phyloP scores from a whole-genome alignment of 1,140 invertebrate species.

The Cyrtorhinus lividipennis region DNA sequence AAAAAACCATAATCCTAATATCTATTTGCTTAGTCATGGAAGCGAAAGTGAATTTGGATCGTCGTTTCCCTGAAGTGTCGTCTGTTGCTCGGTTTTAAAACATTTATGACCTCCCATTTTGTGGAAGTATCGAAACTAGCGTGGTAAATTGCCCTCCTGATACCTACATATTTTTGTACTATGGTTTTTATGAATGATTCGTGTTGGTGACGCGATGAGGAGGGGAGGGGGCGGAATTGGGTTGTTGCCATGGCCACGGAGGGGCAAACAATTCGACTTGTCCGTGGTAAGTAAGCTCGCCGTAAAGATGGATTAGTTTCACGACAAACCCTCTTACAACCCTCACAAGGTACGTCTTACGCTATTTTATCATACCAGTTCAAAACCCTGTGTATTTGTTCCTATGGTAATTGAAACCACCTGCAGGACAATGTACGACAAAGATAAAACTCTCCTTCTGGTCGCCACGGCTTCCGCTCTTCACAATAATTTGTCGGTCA shows the following conservation, averaged over 20 bases:
- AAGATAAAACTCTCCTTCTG: conserved; percentile 21
- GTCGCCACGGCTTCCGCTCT: conserved; percentile 25
- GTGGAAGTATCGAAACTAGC: too few species aligned
- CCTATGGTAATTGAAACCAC: background rate
- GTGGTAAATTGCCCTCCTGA: too few species aligned
- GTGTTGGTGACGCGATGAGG: too few species aligned
- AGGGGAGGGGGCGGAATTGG: conserved; percentile 3
- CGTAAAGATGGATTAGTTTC: background rate
- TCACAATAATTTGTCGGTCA: conserved; percentile 24
- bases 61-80: too few species aligned
- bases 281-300: conserved; percentile 1
- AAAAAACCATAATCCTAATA: too few species aligned
- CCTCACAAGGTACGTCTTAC: background rate
- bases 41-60: too few species aligned
- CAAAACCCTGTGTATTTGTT: too few species aligned
- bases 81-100: too few species aligned
- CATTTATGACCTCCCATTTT: too few species aligned
- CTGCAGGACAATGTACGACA: conserved; percentile 21
- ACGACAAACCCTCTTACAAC: background rate
- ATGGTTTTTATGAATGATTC: too few species aligned
- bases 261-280: conserved; percentile 9
- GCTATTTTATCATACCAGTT: background rate
- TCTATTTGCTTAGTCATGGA: too few species aligned
- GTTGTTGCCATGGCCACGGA: conserved; percentile 1
- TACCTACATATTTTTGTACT: too few species aligned